phyloP scores from a whole-genome alignment of 2,888 invertebrate species.

The Bellardia bayeri region DNA sequence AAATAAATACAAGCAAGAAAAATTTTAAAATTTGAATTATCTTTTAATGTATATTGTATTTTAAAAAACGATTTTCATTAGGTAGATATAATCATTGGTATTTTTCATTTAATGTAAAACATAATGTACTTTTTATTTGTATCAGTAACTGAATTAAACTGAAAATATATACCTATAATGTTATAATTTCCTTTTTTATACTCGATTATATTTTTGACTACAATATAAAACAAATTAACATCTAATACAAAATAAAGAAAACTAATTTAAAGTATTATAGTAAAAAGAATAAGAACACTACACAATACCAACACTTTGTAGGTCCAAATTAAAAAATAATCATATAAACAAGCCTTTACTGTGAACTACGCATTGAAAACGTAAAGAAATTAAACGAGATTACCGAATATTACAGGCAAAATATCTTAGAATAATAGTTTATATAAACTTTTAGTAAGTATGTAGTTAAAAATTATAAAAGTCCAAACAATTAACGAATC shows the following conservation, averaged over 20 bases:
- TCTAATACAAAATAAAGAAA: constrained; percentile 44
- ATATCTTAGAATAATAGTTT: constrained; percentile 64
- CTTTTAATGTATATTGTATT: constrained; percentile 55
- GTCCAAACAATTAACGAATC: constrained; percentile 75
- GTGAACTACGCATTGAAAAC: constrained; percentile 5
- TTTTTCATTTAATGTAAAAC: constrained; percentile 67
- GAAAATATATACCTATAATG: constrained; percentile 39
- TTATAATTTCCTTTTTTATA: constrained; percentile 35
- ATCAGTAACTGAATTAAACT: constrained; percentile 54
- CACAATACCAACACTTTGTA: constrained; percentile 4
- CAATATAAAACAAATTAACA: constrained; percentile 60
- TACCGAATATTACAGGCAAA: constrained; percentile 59
- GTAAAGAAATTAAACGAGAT: constrained; percentile 23
- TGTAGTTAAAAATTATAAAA: constrained; percentile 60
- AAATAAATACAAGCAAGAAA: neutral
- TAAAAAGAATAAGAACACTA: constrained; percentile 7
- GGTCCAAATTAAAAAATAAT: constrained; percentile 8
- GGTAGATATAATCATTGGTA: constrained; percentile 71
- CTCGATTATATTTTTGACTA: constrained; percentile 36
- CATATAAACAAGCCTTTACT: neutral
- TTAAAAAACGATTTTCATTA: constrained; percentile 62
- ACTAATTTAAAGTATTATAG: constrained; percentile 24
- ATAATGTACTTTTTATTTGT: constrained; percentile 54
- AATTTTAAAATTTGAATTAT: constrained; percentile 35
- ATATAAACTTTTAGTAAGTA: constrained; percentile 61